These are phyloP conservation scores for Perdix hodgsoniae DNA, from an alignment of 2,797 vertebrate genomes.

Conservation along the genomic window DNA sequence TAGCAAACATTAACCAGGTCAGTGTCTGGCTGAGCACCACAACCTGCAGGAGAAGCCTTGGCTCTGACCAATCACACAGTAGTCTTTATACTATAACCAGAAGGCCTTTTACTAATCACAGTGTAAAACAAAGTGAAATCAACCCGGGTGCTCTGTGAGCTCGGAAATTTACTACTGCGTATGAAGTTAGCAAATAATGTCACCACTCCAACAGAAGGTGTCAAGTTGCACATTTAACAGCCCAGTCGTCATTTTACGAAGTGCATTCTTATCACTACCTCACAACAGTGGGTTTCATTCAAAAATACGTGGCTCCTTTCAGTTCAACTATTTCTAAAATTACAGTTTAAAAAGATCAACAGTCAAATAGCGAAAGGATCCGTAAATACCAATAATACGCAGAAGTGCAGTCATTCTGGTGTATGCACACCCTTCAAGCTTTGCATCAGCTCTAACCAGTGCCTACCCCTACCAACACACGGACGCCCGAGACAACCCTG, in stretches of 20 bases:
- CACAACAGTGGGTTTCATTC: conserved; percentile 37
- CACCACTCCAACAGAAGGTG: not conserved
- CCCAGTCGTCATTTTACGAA: not conserved
- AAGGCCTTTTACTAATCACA: not conserved
- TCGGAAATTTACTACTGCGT: not conserved
- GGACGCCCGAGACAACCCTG: not conserved
- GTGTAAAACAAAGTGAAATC: not conserved
- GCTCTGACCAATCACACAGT: not conserved
- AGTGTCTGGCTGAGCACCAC: not conserved
- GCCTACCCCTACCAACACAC: not conserved
- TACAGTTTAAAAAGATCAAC: not conserved
- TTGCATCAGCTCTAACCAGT: conserved; percentile 18
- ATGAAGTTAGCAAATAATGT: conserved; percentile 17
- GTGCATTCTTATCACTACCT: not conserved
- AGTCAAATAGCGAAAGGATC: too few species aligned
- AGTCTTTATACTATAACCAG: not conserved
- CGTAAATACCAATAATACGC: not conserved
- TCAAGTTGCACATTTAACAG: not conserved
- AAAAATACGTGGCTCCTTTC: not conserved
- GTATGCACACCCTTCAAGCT: not conserved
- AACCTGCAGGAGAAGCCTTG: not conserved
- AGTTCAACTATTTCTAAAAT: not conserved
- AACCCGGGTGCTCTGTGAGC: not conserved
- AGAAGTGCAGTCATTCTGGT: not conserved
- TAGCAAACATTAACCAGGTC: not conserved